Evolutionary conservation across 2,888 invertebrate genomes (phyloP).

Genomic region (Uloborus plumipes): DNA sequence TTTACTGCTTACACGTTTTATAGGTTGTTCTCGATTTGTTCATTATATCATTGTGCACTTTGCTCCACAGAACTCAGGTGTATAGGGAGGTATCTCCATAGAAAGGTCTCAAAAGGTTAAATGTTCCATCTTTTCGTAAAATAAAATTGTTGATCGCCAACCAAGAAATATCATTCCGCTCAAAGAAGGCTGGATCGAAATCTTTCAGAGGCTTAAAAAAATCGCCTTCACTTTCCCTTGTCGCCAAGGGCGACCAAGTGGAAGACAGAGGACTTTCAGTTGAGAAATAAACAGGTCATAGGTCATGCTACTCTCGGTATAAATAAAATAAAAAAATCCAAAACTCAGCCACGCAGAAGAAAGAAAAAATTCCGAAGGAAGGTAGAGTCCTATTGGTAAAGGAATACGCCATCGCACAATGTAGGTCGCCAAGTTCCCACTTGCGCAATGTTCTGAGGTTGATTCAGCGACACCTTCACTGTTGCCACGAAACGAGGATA

Average conservation of each 20-base stretch:
- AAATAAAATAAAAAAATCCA: background rate
- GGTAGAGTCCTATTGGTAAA: slow-evolving; percentile 10
- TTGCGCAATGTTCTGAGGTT: slow-evolving; percentile 43
- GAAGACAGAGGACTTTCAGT: slow-evolving; percentile 42
- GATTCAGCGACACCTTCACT: background rate
- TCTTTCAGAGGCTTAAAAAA: slow-evolving; percentile 1
- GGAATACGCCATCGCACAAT: slow-evolving; percentile 22
- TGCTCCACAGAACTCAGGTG: too few relatives aligned
- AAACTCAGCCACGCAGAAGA: background rate
- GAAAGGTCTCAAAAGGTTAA: too few relatives aligned
- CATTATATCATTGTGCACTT: too few relatives aligned
- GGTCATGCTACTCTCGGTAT: slow-evolving; percentile 39
- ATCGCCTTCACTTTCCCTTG: slow-evolving; percentile 58
- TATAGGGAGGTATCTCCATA: too few relatives aligned
- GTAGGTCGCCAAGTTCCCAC: slow-evolving; percentile 48
- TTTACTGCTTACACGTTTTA: too few relatives aligned
- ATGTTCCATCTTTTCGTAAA: background rate
- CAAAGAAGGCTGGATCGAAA: too few relatives aligned
- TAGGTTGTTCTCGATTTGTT: too few relatives aligned
- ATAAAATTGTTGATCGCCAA: slow-evolving; percentile 16
- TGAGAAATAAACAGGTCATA: slow-evolving; percentile 60
- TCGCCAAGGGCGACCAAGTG: slow-evolving; percentile 39
- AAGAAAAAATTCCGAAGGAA: slow-evolving; percentile 27
- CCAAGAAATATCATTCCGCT: background rate
- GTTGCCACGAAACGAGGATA: too few relatives aligned